Base-by-base conservation (phyloP, 2,888 invertebrate genomes). In the Camptogramma bilineatum region DNA sequence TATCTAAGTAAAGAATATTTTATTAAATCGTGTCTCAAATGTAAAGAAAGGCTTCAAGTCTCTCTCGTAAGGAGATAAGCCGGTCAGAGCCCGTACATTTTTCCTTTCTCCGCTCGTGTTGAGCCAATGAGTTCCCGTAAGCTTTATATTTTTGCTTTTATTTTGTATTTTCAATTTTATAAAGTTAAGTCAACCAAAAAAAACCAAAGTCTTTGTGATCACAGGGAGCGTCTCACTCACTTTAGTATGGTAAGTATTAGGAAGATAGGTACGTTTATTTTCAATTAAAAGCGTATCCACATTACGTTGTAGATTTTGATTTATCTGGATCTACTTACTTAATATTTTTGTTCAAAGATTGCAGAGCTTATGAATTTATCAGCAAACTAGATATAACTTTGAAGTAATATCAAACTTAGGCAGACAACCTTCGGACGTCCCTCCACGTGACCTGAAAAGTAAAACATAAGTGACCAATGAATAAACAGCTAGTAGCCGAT, bases 21-120 rank as follows among this genome's bases (percentile, higher is more conserved):
- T 39, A 13, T 39, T 13, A 39, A 39, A 39, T 74, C 74, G 73
- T 70, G 70, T 77, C 71, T 71, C 70, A 77, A 75, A 77, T 70
- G 73, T 74, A 71, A 65, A 64, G 71, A 67, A 71, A 73, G 73
- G 73, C 69, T 78, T 73, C 72, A 69, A 74, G 64, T 74, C 72
- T 72, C 75, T 69, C 68, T 70, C 69, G 79, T 78, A 76, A 77
- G 79, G 73, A 81, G 84, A 81, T 84, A 82, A 84, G 79, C 76
- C 70, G 60, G 64, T 59, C 66, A 57, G 73, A 79, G 76, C 73
- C 69, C 72, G 59, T 73, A 76, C 75, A 79, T 77, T 74, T 76
- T 76, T 75, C 76, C 72, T 76, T 66, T 62, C 73, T 70, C 64
- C 60, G 62, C 62, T 57, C 42, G 62, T 68, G 72, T 65, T 66